Evolutionary conservation across 2,797 vertebrate genomes (phyloP).

Genomic region (Psittacula echo): DNA sequence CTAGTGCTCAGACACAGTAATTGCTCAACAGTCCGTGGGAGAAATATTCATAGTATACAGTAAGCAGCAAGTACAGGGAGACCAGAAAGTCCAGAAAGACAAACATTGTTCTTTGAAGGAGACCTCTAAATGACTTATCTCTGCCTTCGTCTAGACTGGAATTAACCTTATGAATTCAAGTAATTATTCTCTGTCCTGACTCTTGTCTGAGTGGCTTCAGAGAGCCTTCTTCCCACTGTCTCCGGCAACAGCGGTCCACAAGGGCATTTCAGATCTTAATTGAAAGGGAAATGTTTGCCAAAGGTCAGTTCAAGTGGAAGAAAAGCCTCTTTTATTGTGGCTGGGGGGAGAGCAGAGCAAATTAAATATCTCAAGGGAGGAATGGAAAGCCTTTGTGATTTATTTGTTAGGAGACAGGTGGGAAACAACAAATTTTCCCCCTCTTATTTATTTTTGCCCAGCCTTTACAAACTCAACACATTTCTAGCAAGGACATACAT

Average conservation of each 20-base stretch:
- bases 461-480: not conserved
- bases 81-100: not conserved
- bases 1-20: not conserved
- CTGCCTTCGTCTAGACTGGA: conserved; percentile 18
- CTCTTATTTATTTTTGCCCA: not conserved
- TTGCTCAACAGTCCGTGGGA: not conserved
- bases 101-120: not conserved
- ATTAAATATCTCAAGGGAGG: not conserved
- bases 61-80: not conserved
- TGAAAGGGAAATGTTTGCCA: conserved; percentile 51
- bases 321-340: conserved; percentile 29
- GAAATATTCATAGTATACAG: not conserved
- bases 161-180: conserved; percentile 40
- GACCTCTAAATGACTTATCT: conserved; percentile 11
- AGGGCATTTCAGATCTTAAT: conserved; percentile 30
- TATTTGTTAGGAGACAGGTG: not conserved
- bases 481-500: not conserved
- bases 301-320: conserved; percentile 39
- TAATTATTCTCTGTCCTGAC: conserved; percentile 35
- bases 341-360: not conserved
- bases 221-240: not conserved
- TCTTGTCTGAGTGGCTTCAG: not conserved
- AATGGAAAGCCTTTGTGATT: not conserved
- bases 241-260: not conserved
- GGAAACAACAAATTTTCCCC: not conserved